Conservation (phyloP, 2,888 invertebrate genomes). For the Caenorhabditis sp. region DNA sequence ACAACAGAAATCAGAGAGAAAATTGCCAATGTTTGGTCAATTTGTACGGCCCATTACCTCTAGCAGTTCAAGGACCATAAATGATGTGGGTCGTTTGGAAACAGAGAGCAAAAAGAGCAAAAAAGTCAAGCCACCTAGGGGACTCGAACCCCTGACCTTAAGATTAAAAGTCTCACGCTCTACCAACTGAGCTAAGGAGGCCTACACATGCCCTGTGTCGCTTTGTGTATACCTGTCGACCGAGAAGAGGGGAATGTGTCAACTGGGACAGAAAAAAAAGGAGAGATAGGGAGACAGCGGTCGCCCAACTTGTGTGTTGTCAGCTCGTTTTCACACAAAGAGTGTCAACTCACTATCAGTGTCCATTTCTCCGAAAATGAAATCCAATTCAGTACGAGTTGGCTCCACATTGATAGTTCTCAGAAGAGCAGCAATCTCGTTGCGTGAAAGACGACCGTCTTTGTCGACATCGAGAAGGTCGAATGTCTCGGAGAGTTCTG, state of each 20-base stretch:
- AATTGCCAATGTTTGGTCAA: constrained; percentile 33
- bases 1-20: constrained; percentile 27
- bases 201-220: constrained; percentile 2
- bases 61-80: constrained; percentile 38
- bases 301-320: not conserved
- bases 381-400: constrained; percentile 81
- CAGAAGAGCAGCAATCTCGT: constrained; percentile 81
- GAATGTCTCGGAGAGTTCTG: constrained; percentile 82
- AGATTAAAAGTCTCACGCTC: constrained; percentile 80
- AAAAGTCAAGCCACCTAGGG: constrained; percentile 73
- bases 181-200: constrained; percentile 80
- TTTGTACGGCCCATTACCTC: constrained; percentile 37
- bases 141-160: constrained; percentile 76
- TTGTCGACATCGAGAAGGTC: constrained; percentile 82
- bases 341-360: constrained; percentile 72
- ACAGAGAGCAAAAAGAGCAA: constrained; percentile 6
- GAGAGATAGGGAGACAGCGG: not conserved
- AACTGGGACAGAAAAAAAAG: not conserved
- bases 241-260: not conserved
- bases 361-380: constrained; percentile 82
- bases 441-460: constrained; percentile 79
- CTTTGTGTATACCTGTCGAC: constrained; percentile 3
- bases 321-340: constrained; percentile 6
- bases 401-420: constrained; percentile 81
- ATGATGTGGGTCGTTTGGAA: constrained; percentile 23